Evolutionary conservation across 2,888 invertebrate species (phyloP).

Genomic region (Crepidodera aurea): DNA sequence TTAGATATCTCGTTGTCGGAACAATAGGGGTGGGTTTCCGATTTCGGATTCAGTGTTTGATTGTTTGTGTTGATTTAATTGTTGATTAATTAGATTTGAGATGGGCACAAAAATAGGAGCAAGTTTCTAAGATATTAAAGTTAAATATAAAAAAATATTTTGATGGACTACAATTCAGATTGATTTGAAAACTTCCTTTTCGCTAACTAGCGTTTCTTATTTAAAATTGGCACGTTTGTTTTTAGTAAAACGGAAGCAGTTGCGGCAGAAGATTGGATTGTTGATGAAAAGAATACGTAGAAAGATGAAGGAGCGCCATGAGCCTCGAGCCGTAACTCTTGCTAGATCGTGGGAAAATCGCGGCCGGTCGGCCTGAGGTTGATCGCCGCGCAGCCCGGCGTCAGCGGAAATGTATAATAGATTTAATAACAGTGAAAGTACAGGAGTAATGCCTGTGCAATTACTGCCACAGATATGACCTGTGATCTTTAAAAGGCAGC

Average conservation of each 20-base stretch:
- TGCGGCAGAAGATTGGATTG: neutral
- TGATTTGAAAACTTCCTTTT: neutral
- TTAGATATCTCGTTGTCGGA: conserved; percentile 13
- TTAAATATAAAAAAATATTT: too few species aligned
- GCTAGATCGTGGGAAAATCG: conserved; percentile 43
- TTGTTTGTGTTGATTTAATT: neutral
- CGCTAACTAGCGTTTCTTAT: conserved; percentile 1
- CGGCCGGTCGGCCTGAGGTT: conserved; percentile 36
- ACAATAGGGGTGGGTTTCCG: conserved; percentile 12
- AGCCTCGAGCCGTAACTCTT: neutral
- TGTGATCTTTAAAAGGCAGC: conserved; percentile 25
- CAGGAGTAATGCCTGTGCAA: conserved; percentile 39
- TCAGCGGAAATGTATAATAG: conserved; percentile 48
- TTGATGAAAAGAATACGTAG: neutral
- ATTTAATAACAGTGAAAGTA: conserved; percentile 51
- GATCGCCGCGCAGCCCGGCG: conserved; percentile 37
- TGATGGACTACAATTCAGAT: too few species aligned
- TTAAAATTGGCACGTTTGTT: conserved; percentile 1
- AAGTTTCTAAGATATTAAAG: too few species aligned
- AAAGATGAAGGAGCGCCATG: conserved; percentile 6
- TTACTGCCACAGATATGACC: conserved; percentile 40
- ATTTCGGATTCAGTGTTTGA: neutral
- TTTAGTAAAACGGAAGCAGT: conserved; percentile 13
- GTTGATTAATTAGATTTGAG: neutral
- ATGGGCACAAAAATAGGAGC: too few species aligned